A percentile compares a stretch with the other conserved stretches of the same genome.
phyloP scores from a whole-genome alignment of 2,888 invertebrate genomes.

The Villa cingulata region DNA sequence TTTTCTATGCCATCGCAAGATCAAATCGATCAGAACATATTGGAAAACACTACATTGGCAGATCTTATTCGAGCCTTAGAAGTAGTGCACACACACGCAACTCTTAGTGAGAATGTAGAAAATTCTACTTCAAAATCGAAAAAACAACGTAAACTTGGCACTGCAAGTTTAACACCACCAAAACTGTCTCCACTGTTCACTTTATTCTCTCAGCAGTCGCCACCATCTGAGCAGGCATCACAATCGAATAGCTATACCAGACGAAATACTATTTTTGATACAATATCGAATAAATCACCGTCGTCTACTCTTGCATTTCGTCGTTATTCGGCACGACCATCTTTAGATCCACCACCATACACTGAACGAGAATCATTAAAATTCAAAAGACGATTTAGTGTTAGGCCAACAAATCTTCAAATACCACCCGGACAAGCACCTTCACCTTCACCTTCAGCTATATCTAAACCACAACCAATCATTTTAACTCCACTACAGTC shows the following conservation, averaged over 20 bases:
- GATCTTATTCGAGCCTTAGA: conserved; percentile 67
- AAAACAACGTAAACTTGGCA: conserved; percentile 41
- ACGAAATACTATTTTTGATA: conserved; percentile 30
- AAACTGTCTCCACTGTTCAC: conserved; percentile 37
- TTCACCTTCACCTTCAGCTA: conserved; percentile 10
- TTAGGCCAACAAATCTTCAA: conserved; percentile 29
- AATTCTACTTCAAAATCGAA: conserved; percentile 8
- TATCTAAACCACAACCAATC: neutral
- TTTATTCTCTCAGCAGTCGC: conserved; percentile 31
- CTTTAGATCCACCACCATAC: conserved; percentile 30
- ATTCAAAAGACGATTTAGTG: conserved; percentile 23
- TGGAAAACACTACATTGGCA: conserved; percentile 72
- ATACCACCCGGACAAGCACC: conserved; percentile 33
- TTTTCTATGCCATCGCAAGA: conserved; percentile 31
- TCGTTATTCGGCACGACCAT: conserved; percentile 22
- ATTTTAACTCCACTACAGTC: conserved; percentile 6
- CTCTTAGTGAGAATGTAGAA: neutral
- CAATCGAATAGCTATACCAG: conserved; percentile 12
- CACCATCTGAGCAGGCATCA: neutral
- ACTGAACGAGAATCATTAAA: conserved; percentile 24
- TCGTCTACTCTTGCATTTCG: conserved; percentile 13
- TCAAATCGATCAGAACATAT: conserved; percentile 35
- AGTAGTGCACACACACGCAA: conserved; percentile 41
- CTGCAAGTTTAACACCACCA: conserved; percentile 39
- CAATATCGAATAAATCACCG: conserved; percentile 6